Evolutionary conservation across 1,140 invertebrate species (phyloP), one percentile per base, ranked within the genome.

Genomic region (Proales similis): DNA sequence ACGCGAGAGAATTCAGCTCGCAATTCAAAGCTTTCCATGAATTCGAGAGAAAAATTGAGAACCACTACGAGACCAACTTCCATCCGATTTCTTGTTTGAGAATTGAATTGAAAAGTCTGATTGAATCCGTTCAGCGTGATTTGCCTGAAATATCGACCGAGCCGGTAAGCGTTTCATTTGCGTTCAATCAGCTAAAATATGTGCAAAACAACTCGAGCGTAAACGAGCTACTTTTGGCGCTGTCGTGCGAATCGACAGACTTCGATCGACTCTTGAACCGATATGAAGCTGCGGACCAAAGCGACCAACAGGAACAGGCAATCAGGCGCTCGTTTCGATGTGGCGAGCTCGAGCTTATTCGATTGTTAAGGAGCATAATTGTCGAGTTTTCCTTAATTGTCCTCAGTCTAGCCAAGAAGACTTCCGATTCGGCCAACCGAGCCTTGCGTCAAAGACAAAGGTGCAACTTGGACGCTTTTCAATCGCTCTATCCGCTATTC

Each of bases 41-140:
- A n/a, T n/a, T n/a, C n/a, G n/a, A n/a, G n/a, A n/a, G n/a, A n/a
- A n/a, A 42, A 17, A 46, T 2, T 9, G 3, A 24, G 5, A 7
- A 3, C 6, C 19, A 0, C 6, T 57, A 57, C 32, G 51, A 57
- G 32, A 29, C 7, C 12, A 57, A 42, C 30, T 57, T 57, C 30
- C 51, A 57, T 42, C 51, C 51, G 30, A 42, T 57, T 57, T 30
- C 29, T 30, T 11, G 29, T 12, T 42, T 57, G 19, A 57, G 32
- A 57, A 5, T 7, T 0, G 36, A 57, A 26, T 12, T 57, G 7
- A 17, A 29, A 7, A 19, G 5, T 2, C 19, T 42, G 22, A 4
- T 42, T 14, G 22, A 42, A 17, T 4, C 3, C 5, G 22, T 14
- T 42, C 4, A 42, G 7, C 30, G 17, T 42, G 19, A 39, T n/a